Evolutionary conservation across 2,113 vertebrate species (phyloP).

Genomic region (Tachysurus fulvidraco): DNA sequence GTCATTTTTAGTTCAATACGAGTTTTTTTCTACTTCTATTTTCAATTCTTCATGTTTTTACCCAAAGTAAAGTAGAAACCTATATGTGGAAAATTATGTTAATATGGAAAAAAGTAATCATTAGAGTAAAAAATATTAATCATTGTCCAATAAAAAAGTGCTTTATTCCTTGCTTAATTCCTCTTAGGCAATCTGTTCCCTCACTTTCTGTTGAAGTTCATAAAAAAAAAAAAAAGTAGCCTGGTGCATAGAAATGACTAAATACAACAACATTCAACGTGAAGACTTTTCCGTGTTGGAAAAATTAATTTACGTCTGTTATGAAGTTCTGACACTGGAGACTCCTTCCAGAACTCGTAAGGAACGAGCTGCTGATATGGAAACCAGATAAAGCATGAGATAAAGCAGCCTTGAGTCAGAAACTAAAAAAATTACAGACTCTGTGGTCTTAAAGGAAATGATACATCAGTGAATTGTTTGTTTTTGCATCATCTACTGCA

Average conservation of each 20-base stretch:
- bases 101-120: too few relatives aligned
- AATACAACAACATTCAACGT: not conserved
- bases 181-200: not conserved
- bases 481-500: not conserved
- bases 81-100: too few relatives aligned
- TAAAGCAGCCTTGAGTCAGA: not conserved
- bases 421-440: not conserved
- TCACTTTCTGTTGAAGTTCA: not conserved
- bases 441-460: not conserved
- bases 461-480: not conserved
- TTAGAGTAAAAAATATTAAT: too few relatives aligned
- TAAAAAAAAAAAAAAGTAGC: not conserved
- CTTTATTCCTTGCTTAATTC: not conserved
- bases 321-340: not conserved
- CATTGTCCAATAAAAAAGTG: too few relatives aligned
- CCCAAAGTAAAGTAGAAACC: not conserved
- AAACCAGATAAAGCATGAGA: not conserved
- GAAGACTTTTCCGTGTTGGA: not conserved
- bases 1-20: not conserved
- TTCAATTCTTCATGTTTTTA: not conserved
- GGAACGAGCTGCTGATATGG: not conserved
- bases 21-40: not conserved
- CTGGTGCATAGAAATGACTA: not conserved
- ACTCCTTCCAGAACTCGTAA: not conserved
- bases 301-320: not conserved